phyloP scores from a whole-genome alignment of 2,888 invertebrate genomes.

The Eilema griseolum region DNA sequence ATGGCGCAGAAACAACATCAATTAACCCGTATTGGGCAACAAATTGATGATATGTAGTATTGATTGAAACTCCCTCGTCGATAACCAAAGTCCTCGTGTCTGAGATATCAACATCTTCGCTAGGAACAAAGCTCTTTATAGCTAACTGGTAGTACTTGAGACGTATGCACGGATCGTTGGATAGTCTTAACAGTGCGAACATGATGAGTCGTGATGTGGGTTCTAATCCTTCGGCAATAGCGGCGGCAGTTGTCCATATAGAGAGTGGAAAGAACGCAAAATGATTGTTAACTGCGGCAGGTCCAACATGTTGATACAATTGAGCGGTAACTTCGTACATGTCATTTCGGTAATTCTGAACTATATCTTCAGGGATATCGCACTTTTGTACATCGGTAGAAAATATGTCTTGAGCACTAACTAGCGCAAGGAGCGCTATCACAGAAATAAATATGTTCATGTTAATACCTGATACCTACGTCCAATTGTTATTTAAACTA shows the following conservation, averaged over 20 bases:
- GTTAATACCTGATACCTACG: constrained; percentile 3
- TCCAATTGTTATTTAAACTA: neutral
- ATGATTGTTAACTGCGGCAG: constrained; percentile 2
- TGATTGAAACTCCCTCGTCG: constrained; percentile 10
- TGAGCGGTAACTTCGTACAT: constrained; percentile 10
- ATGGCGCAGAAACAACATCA: constrained; percentile 11
- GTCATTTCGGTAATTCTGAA: constrained; percentile 5
- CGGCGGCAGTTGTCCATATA: constrained; percentile 12
- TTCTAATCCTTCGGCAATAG: constrained; percentile 14
- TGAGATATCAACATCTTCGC: constrained; percentile 10
- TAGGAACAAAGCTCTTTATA: constrained; percentile 2
- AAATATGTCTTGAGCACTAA: constrained; percentile 6
- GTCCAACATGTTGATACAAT: constrained; percentile 1
- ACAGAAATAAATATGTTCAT: constrained; percentile 8
- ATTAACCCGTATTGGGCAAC: constrained; percentile 4
- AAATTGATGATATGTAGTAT: constrained; percentile 9
- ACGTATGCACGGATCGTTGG: constrained; percentile 9
- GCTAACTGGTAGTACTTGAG: constrained; percentile 13
- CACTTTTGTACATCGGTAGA: neutral
- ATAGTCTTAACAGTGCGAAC: constrained; percentile 9
- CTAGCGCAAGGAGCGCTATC: constrained; percentile 6
- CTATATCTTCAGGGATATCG: neutral
- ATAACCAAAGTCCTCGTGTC: constrained; percentile 5
- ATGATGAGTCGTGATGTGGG: neutral
- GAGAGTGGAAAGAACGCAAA: constrained; percentile 14